Evolutionary conservation across 2,113 vertebrate genomes (phyloP).

Genomic region (Melospiza georgiana): DNA sequence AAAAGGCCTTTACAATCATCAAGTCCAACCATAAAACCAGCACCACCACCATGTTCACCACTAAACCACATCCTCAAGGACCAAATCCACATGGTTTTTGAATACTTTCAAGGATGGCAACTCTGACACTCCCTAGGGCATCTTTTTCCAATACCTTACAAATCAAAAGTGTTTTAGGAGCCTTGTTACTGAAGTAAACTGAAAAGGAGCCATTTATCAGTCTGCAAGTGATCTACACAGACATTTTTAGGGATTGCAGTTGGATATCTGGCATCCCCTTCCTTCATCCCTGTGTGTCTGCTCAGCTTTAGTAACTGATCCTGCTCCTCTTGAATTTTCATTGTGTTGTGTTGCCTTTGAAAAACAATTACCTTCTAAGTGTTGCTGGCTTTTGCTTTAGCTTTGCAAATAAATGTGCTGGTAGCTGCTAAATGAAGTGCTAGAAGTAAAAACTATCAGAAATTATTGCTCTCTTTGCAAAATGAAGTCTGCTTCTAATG

Average conservation of each 20-base stretch:
- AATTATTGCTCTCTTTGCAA: neutral
- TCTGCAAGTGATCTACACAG: neutral
- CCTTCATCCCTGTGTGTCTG: rapidly evolving
- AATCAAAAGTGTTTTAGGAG: neutral
- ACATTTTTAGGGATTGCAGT: neutral
- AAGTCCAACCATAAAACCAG: neutral
- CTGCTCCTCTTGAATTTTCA: neutral
- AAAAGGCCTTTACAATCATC: neutral
- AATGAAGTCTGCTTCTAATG: neutral
- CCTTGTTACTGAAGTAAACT: neutral
- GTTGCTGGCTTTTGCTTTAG: neutral
- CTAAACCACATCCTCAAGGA: neutral
- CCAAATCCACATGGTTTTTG: neutral
- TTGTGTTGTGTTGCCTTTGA: neutral
- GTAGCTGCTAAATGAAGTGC: neutral
- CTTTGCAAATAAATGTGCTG: neutral
- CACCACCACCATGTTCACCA: neutral
- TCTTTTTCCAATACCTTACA: neutral
- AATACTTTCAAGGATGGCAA: neutral
- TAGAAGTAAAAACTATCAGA: neutral
- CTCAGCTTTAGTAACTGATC: neutral
- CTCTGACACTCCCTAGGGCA: rapidly evolving
- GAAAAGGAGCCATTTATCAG: neutral
- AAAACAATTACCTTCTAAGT: neutral
- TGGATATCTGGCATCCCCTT: neutral